Conservation (phyloP, 2,888 invertebrate genomes). For the Argyra leucocephala region DNA sequence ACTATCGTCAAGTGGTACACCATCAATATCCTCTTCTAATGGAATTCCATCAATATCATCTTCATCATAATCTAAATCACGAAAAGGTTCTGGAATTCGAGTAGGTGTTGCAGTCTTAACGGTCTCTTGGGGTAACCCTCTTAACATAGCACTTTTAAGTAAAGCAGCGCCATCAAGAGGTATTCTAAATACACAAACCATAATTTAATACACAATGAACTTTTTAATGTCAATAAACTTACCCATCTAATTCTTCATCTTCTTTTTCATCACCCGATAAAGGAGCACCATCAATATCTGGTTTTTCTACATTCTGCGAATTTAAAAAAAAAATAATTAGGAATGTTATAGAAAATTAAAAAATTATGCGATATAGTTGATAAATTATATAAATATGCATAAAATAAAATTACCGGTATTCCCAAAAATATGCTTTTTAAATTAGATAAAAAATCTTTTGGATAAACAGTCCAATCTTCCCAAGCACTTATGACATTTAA, state of each 20-base stretch:
- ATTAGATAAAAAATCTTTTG: slow-evolving; percentile 78
- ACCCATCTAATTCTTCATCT: slow-evolving; percentile 59
- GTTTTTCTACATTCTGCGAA: slow-evolving; percentile 31
- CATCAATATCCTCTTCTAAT: slow-evolving; percentile 67
- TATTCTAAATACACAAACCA: slow-evolving; percentile 34
- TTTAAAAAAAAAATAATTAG: no score
- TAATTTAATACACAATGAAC: not conserved
- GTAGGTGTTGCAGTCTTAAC: slow-evolving; percentile 36
- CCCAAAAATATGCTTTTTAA: slow-evolving; percentile 88
- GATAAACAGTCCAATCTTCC: slow-evolving; percentile 97
- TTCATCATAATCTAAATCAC: slow-evolving; percentile 35
- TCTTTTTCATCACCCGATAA: slow-evolving; percentile 48
- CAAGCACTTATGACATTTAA: slow-evolving; percentile 86
- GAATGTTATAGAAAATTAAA: no score
- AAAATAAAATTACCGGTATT: slow-evolving; percentile 43
- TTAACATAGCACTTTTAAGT: slow-evolving; percentile 57
- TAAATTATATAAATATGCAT: not conserved
- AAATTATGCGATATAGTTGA: not conserved
- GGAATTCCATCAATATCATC: slow-evolving; percentile 65
- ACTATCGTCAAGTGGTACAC: slow-evolving; percentile 54
- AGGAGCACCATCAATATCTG: slow-evolving; percentile 46
- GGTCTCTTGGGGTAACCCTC: slow-evolving; percentile 29
- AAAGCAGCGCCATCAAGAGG: slow-evolving; percentile 75
- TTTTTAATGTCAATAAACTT: no score
- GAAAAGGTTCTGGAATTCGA: slow-evolving; percentile 24